Evolutionary conservation across 2,113 vertebrate genomes (phyloP).

Genomic region (Lathamus discolor): DNA sequence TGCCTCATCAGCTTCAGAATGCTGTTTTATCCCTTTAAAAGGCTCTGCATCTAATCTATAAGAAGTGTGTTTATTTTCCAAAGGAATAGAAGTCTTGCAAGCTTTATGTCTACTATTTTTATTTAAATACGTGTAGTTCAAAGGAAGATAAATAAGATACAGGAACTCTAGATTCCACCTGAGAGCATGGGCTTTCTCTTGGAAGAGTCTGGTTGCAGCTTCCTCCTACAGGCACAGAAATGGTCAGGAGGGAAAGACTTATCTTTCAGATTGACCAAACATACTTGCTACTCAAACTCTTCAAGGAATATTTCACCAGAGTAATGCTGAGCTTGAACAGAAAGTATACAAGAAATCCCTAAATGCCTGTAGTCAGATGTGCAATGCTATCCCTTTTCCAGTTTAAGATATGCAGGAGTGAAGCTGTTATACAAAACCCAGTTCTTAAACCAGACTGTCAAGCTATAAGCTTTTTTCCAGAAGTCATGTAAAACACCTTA

Average conservation of each 20-base stretch:
- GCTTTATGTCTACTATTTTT: neutral
- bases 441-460: neutral
- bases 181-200: neutral
- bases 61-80: neutral
- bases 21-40: neutral
- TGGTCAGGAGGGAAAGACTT: neutral
- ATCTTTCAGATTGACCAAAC: neutral
- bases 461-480: neutral
- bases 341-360: neutral
- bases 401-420: neutral
- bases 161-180: neutral
- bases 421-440: neutral
- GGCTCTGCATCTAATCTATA: neutral
- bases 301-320: neutral
- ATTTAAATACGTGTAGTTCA: neutral
- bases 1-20: neutral
- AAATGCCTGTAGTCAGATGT: neutral
- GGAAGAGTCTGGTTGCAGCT: neutral
- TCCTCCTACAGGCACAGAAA: neutral
- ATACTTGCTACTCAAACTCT: neutral
- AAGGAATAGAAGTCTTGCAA: neutral
- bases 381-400: neutral
- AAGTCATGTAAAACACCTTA: neutral
- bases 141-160: neutral
- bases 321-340: neutral